Evolutionary conservation across 2,113 vertebrate species (phyloP).

Genomic region (Solenodon paradoxus): DNA sequence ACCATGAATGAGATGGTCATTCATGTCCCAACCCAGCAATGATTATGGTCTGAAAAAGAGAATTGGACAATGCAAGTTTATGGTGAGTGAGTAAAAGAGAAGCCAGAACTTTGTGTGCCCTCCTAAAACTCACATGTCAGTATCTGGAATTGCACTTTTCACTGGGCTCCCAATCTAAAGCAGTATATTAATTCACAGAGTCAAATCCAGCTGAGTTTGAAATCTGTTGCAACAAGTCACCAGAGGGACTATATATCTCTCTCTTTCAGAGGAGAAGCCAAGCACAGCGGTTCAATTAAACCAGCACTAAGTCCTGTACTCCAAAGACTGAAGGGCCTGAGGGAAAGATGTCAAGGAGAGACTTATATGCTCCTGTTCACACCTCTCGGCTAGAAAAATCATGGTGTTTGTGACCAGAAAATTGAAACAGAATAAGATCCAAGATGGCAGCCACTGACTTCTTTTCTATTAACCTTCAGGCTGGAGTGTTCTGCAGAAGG

Average conservation of each 20-base stretch:
- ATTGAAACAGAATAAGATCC: slow-evolving; percentile 64
- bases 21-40: background rate
- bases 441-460: slow-evolving; percentile 63
- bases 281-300: slow-evolving; percentile 67
- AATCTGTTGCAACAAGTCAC: slow-evolving; percentile 58
- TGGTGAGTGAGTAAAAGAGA: background rate
- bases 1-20: background rate
- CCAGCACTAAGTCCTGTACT: slow-evolving; percentile 36
- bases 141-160: background rate
- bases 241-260: slow-evolving; percentile 56
- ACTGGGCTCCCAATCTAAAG: background rate
- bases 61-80: background rate
- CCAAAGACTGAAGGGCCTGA: slow-evolving; percentile 55
- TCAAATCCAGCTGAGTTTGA: slow-evolving; percentile 58
- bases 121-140: background rate
- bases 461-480: slow-evolving; percentile 53
- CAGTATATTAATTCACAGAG: slow-evolving; percentile 51
- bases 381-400: slow-evolving; percentile 58
- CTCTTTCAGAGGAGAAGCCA: slow-evolving; percentile 66
- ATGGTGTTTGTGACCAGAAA: slow-evolving; percentile 64
- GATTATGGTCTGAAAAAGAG: background rate
- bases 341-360: slow-evolving; percentile 38
- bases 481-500: background rate
- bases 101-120: background rate
- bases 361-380: slow-evolving; percentile 53